Conservation (phyloP, 2,797 vertebrate genomes). For the Spinus olivaceus region DNA sequence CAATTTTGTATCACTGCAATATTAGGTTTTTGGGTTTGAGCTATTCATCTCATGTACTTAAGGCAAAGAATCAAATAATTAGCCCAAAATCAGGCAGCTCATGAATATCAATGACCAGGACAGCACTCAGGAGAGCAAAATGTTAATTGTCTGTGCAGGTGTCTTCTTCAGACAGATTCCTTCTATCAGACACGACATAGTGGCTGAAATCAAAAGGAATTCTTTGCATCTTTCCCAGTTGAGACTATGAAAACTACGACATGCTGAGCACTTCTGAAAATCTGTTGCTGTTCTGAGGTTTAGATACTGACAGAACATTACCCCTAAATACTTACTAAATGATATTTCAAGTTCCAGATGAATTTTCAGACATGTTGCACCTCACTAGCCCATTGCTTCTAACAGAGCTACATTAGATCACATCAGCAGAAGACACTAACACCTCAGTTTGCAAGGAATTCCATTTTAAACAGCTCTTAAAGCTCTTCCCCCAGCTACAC, state of each 20-base stretch:
- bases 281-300: neutral
- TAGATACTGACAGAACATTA: neutral
- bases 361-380: neutral
- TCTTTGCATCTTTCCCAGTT: neutral
- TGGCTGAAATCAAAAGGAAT: neutral
- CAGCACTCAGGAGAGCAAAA: neutral
- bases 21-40: neutral
- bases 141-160: neutral
- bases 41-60: neutral
- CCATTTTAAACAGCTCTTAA: neutral
- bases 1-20: neutral
- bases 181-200: neutral
- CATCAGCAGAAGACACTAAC: rapidly evolving
- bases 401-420: neutral
- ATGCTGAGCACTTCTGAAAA: neutral
- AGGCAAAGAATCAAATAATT: neutral
- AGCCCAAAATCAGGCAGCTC: neutral
- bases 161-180: neutral
- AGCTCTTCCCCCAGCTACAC: neutral
- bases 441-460: neutral
- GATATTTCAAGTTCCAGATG: neutral
- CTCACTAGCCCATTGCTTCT: neutral
- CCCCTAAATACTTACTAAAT: neutral
- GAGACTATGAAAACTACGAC: neutral
- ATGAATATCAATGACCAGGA: neutral